Evolutionary conservation across 2,113 vertebrate species (phyloP).

Genomic region (Hucho hucho): DNA sequence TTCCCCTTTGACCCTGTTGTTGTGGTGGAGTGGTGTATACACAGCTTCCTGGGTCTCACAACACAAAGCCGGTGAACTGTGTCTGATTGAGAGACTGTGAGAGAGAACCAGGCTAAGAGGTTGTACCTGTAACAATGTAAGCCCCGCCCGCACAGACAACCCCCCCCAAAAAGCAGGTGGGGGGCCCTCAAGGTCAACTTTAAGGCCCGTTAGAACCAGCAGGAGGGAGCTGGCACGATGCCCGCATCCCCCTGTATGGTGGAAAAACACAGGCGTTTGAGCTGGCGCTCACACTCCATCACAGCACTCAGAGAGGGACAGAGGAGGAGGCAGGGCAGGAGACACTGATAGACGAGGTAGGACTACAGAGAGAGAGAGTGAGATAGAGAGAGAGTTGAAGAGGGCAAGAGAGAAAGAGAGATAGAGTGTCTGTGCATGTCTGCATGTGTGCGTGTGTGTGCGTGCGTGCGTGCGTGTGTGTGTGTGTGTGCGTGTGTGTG

Average conservation of each 20-base stretch:
- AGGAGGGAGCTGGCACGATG: neutral
- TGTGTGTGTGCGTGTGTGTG: too few species aligned
- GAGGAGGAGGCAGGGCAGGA: conserved; percentile 10
- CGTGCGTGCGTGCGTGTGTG: neutral
- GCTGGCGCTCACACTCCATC: conserved; percentile 45
- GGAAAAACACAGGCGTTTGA: conserved; percentile 42
- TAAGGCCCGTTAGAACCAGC: conserved; percentile 1
- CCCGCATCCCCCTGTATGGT: neutral
- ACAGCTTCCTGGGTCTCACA: neutral
- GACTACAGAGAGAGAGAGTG: neutral
- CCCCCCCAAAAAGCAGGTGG: neutral
- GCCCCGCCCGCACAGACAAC: neutral
- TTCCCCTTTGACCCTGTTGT: neutral
- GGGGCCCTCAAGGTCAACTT: conserved; percentile 3
- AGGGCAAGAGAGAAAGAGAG: neutral
- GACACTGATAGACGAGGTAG: neutral
- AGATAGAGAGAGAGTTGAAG: neutral
- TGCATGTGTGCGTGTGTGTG: neutral
- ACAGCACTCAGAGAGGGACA: conserved; percentile 21
- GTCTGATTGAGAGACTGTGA: neutral
- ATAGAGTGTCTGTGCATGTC: neutral
- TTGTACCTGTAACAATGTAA: conserved; percentile 15
- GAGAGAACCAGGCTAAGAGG: neutral
- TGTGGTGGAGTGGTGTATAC: neutral
- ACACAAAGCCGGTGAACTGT: neutral